Conservation (phyloP, 2,888 invertebrate species). For the Malthinus flaveolus region DNA sequence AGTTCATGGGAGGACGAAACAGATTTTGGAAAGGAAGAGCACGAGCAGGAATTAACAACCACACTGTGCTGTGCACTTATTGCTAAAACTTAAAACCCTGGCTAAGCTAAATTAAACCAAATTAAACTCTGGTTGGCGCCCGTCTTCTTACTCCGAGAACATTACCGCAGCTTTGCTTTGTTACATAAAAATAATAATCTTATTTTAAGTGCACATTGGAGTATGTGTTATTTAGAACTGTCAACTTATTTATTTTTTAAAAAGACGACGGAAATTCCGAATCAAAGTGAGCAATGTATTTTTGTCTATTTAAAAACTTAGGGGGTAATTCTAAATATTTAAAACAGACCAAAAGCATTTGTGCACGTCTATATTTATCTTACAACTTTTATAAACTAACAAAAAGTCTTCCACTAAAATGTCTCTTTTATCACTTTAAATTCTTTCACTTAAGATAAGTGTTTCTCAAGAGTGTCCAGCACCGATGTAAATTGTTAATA, state of each 20-base stretch:
- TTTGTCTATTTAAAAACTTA: constrained; percentile 37
- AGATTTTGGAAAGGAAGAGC: too few species aligned
- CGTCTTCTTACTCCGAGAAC: not conserved
- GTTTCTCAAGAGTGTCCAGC: too few species aligned
- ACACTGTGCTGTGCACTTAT: too few species aligned
- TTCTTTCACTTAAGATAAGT: constrained; percentile 8
- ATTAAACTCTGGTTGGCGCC: too few species aligned
- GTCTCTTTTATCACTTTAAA: constrained; percentile 7
- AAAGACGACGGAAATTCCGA: constrained; percentile 24
- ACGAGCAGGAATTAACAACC: too few species aligned
- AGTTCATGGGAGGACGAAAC: too few species aligned
- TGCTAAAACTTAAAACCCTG: too few species aligned
- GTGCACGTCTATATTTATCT: constrained; percentile 40
- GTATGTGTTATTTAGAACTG: constrained; percentile 11
- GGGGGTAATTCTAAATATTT: constrained; percentile 41
- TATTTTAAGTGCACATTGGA: not conserved
- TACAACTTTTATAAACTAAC: constrained; percentile 7
- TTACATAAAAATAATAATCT: not conserved
- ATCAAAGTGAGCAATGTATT: constrained; percentile 20
- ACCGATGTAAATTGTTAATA: too few species aligned
- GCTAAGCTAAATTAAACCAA: too few species aligned
- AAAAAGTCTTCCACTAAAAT: constrained; percentile 19
- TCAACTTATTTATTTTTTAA: constrained; percentile 13
- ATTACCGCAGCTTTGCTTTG: too few species aligned
- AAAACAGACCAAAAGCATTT: constrained; percentile 38